Conservation (phyloP, 2,888 invertebrate genomes). For the Melinaea marsaeus region DNA sequence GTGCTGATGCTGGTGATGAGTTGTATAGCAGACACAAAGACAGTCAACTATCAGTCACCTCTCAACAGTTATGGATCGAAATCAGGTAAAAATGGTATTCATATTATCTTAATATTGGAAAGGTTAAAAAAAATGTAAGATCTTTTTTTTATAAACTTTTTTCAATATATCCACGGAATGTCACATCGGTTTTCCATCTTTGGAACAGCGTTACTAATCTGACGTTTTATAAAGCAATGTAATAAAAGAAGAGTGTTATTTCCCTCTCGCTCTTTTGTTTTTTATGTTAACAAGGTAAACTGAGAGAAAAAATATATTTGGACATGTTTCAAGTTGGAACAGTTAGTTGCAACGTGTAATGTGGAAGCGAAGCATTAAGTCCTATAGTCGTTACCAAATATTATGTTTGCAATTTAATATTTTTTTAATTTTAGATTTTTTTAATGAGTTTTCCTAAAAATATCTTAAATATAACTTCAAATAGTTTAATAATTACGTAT, state of each 20-base stretch:
- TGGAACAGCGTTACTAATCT: too few species aligned
- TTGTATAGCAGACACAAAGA: conserved; percentile 57
- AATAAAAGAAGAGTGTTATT: too few species aligned
- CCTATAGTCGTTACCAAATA: not conserved
- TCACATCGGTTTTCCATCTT: too few species aligned
- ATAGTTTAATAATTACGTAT: not conserved
- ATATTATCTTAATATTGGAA: not conserved
- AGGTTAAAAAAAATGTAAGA: not conserved
- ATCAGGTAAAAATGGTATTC: conserved; percentile 46
- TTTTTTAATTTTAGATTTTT: not conserved
- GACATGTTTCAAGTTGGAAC: not conserved
- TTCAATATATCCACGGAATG: not conserved
- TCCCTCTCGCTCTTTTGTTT: too few species aligned
- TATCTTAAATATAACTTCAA: not conserved
- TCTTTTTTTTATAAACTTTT: not conserved
- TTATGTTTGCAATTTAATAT: not conserved
- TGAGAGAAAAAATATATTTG: not conserved
- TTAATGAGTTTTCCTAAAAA: not conserved
- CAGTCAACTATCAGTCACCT: conserved; percentile 54
- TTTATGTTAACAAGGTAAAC: too few species aligned
- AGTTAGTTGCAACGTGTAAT: not conserved
- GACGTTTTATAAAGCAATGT: too few species aligned
- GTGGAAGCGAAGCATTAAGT: not conserved
- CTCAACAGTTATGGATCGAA: conserved; percentile 50
- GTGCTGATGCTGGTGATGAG: conserved; percentile 52